Base-by-base conservation (phyloP, 2,888 invertebrate genomes). In the Sussaba pulchella region DNA sequence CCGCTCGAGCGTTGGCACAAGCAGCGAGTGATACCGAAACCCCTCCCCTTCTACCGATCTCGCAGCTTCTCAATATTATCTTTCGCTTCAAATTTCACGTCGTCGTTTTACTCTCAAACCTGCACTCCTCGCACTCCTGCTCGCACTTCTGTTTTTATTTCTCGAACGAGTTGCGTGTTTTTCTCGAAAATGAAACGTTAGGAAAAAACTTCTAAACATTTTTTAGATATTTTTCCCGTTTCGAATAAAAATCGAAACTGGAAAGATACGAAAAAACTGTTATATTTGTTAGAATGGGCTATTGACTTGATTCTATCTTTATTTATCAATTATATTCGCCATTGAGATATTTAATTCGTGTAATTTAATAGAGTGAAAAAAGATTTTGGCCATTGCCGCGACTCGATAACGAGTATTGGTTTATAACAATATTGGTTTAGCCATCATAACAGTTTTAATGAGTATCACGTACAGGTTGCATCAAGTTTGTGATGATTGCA, bases 31-130 rank as follows among this genome's bases (percentile, higher is more conserved):
- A 57, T 3, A 21, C 36, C 36, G 19, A 12, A 24, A 6, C 41
- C 12, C 47, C 3, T n/a, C n/a, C n/a, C n/a, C n/a, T n/a, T n/a
- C 6, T 10, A 4, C 19, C 21, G 14, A 10, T 69, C 45, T 17
- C 54, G 45, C 59, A 24, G 24, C 8, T 47, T 12, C 41, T 39
- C 63, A 52, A 77, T 61, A 43, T 69, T 69, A 75, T 75, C 67
- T 67, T 12, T 41, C 17, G 10, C 50, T 61, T 43, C 14, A 57
- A 74, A 67, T 67, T 59, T 47, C 19, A 26, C 59, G 45, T 31
- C 14, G 41, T 54, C 17, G 52, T 14, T n/a, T 19, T n/a, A 41
- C 19, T n/a, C 17, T 43, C 54, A 12, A 36, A n/a, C n/a, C n/a
- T n/a, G n/a, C n/a, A n/a, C n/a, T n/a, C n/a, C n/a, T n/a, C n/a